Conservation (phyloP, 2,797 vertebrate genomes). For the Menidia menidia region DNA sequence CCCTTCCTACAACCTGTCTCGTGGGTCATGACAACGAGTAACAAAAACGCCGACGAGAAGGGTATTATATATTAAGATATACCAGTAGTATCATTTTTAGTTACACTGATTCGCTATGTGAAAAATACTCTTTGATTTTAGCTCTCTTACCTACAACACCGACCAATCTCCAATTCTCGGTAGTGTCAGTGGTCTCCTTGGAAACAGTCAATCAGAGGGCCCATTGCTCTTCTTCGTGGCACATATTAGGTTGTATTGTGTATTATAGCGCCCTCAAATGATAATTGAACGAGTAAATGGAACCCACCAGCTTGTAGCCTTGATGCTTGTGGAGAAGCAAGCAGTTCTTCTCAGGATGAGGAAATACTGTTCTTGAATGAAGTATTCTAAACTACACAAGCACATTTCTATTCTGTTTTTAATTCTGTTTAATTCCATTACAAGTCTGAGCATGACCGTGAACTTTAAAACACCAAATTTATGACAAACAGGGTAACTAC, state of each 20-base stretch:
- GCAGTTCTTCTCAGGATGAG: too few species aligned
- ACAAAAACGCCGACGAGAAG: not conserved
- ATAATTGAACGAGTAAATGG: too few species aligned
- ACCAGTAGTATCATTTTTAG: accelerated
- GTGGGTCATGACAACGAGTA: not conserved
- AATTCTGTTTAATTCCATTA: not conserved
- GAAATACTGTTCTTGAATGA: not conserved
- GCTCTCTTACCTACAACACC: slow-evolving; percentile 51
- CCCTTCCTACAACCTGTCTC: slow-evolving; percentile 16
- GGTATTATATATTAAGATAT: accelerated
- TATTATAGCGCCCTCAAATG: slow-evolving; percentile 27
- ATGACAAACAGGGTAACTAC: not conserved
- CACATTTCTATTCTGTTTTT: not conserved
- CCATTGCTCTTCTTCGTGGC: slow-evolving; percentile 47
- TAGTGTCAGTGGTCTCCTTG: slow-evolving; percentile 67
- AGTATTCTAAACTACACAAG: not conserved
- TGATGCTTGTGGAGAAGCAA: too few species aligned
- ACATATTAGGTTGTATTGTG: accelerated
- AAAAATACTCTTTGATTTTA: not conserved
- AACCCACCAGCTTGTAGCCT: not conserved
- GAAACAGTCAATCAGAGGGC: slow-evolving; percentile 57
- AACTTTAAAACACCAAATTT: not conserved
- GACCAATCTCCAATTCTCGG: slow-evolving; percentile 29
- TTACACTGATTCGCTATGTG: not conserved
- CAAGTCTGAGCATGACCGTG: not conserved